Conservation (phyloP, 2,888 invertebrate species). For the Drosophila colorata region DNA sequence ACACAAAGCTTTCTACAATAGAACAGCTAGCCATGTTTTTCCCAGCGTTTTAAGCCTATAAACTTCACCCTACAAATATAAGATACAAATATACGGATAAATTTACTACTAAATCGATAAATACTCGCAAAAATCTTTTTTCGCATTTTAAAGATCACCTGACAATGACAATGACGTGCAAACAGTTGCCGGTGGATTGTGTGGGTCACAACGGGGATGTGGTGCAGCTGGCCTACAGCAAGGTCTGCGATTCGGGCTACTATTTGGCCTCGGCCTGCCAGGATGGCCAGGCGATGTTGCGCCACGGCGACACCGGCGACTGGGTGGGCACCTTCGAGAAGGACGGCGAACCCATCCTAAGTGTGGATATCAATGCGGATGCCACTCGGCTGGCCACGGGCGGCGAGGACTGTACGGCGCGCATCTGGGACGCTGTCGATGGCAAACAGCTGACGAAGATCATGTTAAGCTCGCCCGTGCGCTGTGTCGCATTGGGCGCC, state of each 20-base stretch:
- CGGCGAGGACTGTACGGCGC: conserved; percentile 96
- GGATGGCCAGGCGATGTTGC: conserved; percentile 97
- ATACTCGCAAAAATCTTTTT: neutral
- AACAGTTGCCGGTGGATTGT: conserved; percentile 39
- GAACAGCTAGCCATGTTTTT: neutral
- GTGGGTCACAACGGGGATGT: conserved; percentile 44
- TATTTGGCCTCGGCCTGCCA: conserved; percentile 53
- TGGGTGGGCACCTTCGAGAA: conserved; percentile 98
- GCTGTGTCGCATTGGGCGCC: conserved; percentile 94
- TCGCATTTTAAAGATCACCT: neutral
- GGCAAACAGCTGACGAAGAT: conserved; percentile 93
- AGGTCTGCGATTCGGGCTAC: conserved; percentile 32
- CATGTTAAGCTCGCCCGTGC: conserved; percentile 93
- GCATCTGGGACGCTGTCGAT: conserved; percentile 95
- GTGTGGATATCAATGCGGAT: conserved; percentile 94
- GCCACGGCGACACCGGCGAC: conserved; percentile 98
- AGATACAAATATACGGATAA: neutral
- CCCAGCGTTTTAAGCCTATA: neutral
- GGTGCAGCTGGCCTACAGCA: conserved; percentile 48
- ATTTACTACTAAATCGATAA: conserved; percentile 2
- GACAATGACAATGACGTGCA: neutral
- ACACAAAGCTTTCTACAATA: neutral
- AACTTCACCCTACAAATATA: neutral
- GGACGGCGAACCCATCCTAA: conserved; percentile 98
- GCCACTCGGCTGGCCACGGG: conserved; percentile 96